A percentile compares a stretch with the other conserved stretches of the same genome.
These are phyloP conservation scores for Hirundo rustica DNA, from an alignment of 2,797 vertebrate species.

Conservation along the genomic window DNA sequence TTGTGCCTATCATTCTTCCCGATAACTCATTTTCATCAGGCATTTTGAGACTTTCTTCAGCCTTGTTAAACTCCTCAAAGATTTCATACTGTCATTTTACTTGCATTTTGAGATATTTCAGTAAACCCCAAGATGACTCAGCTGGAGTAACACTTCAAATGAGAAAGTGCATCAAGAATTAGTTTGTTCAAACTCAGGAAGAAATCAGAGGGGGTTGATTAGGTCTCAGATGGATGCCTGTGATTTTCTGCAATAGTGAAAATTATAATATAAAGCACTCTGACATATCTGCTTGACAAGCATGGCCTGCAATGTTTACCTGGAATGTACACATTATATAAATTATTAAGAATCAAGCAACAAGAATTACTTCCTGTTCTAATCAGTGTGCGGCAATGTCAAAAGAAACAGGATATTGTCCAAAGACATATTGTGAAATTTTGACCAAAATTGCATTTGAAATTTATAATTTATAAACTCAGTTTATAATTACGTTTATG, in stretches of 20 bases:
- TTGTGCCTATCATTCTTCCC: background rate
- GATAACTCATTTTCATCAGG: background rate
- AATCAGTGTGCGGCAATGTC: background rate
- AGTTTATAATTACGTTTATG: background rate
- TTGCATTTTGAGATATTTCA: background rate
- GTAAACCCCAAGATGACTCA: slow-evolving; percentile 1
- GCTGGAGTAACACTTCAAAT: background rate
- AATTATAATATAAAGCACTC: background rate
- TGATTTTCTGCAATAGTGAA: background rate
- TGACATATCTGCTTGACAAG: background rate
- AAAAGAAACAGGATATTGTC: background rate
- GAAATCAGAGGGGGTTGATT: background rate
- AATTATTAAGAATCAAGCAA: background rate
- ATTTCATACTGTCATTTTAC: background rate
- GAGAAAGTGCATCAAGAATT: background rate
- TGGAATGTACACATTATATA: background rate
- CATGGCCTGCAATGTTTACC: background rate
- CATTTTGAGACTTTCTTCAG: background rate
- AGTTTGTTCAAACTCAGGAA: background rate
- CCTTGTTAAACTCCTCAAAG: background rate
- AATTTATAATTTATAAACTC: background rate
- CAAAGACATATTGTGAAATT: background rate
- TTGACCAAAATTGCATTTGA: background rate
- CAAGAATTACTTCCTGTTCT: background rate
- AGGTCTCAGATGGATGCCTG: background rate